Evolutionary conservation across 2,888 invertebrate species (phyloP), one percentile per base, ranked within the genome.

Genomic region (Agrochola lota): DNA sequence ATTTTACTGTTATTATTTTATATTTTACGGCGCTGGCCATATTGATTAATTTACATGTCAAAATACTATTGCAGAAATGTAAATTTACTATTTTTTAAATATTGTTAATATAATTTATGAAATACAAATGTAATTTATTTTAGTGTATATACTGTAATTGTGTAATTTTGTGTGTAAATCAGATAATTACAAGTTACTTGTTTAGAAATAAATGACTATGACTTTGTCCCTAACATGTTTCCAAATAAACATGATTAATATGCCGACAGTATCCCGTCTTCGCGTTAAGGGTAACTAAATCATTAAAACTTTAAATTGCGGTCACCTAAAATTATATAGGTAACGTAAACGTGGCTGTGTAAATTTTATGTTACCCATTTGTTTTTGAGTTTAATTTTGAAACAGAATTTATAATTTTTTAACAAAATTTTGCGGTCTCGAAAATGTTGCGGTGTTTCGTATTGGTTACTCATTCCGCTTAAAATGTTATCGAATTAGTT

Each of bases 221-320:
- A 43, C 43, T 40, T 4, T 67, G 63, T 67, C 59, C 46, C 26
- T 64, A 79, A 86, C 77, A 79, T 70, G 75, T 86, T 84, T 74
- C 66, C 57, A 87, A 87, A 85, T 82, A 87, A 84, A 87, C 78
- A 77, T 85, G 85, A 86, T 90, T 88, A 89, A 87, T 85, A 89
- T 88, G 85, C 90, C 77, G 85, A 77, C 79, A 84, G 83, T 83
- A 86, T 69, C 80, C 87, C 82, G 80, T 89, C 85, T 87, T 88
- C 85, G 81, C 82, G 82, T 85, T 84, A 85, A 81, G 85, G 87
- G 84, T 87, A 84, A 87, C 86, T 88, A 89, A 89, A 89, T 91
- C 92, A 90, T 91, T 92, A 90, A 90, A 91, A 91, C 88, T 91
- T 91, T 91, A 89, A 89, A 91, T 91, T 90, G 90, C 89, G 90